Evolutionary conservation across 2,888 invertebrate genomes (phyloP), one percentile per base, ranked within the genome.

Genomic region (Odontocolon sp.): DNA sequence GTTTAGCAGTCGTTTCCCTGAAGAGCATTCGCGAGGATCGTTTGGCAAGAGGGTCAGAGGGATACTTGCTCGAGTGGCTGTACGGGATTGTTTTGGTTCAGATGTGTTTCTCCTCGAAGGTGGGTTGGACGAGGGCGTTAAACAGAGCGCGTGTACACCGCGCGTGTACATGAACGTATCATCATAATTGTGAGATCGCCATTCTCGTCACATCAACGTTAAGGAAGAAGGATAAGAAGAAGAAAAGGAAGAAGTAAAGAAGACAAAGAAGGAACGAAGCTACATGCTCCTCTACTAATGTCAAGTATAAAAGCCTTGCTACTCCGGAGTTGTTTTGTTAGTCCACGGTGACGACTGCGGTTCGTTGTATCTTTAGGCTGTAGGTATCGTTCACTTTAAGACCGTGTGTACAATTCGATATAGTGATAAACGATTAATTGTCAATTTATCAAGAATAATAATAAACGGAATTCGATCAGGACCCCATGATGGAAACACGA

Each of bases 11-110:
- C 14, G 33, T 59, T 76, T 45, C 54, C 45, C 59, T 40, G 61
- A 78, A 71, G 57, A 59, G 68, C 23, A 47, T 81, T 80, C 84
- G 84, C 83, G 82, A 81, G 88, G 90, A 86, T 88, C 85, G 86
- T 86, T 90, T 87, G 85, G 84, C 87, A 90, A 88, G 79, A 75
- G 80, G 90, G 90, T 90, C 90, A 88, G 86, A 86, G 83, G 86
- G 87, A 88, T 89, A 86, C 88, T 87, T 86, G 82, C 83, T 83
- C 85, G 83, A 83, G 82, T 81, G 86, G 82, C 85, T 85, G 85
- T 85, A 84, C 86, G 85, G 82, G 84, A 87, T 88, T 89, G 88
- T 89, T 87, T 89, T 88, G 87, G 84, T 87, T 86, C 79, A 84
- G 81, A 83, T 83, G 81, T 78, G 79, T 83, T 82, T 79, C 80